A percentile compares a stretch with the other conserved stretches of the same genome.
Evolutionary conservation across 2,888 invertebrate species (phyloP).

Genomic region (Colostygia pectinataria): DNA sequence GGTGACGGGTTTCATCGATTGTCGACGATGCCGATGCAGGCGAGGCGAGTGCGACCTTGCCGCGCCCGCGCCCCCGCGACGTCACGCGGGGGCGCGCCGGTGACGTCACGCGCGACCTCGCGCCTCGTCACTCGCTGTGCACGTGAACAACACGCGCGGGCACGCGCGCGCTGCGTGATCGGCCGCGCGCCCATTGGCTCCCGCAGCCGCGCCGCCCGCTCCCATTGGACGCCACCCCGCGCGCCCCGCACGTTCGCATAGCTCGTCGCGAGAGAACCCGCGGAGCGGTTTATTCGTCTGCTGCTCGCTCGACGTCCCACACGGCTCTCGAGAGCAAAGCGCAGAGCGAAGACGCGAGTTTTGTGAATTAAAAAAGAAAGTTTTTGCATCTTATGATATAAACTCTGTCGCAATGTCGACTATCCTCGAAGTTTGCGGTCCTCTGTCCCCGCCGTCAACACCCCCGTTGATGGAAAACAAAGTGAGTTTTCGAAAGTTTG

Average conservation of each 20-base stretch:
- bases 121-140: slow-evolving; percentile 87
- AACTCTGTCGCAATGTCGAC: slow-evolving; percentile 68
- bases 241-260: slow-evolving; percentile 86
- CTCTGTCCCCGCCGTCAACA: slow-evolving; percentile 88
- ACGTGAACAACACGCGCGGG: slow-evolving; percentile 92
- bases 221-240: slow-evolving; percentile 83
- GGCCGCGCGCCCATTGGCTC: slow-evolving; percentile 82
- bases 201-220: slow-evolving; percentile 87
- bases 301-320: slow-evolving; percentile 66
- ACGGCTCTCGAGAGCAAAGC: slow-evolving; percentile 66
- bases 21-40: slow-evolving; percentile 38
- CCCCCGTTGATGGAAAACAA: slow-evolving; percentile 85
- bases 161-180: slow-evolving; percentile 92
- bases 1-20: slow-evolving; percentile 45
- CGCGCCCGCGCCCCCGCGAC: slow-evolving; percentile 64
- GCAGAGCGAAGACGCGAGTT: slow-evolving; percentile 64
- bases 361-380: slow-evolving; percentile 77
- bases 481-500: slow-evolving; percentile 67
- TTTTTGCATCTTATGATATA: slow-evolving; percentile 68
- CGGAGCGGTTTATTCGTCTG: slow-evolving; percentile 79
- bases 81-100: slow-evolving; percentile 82
- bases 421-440: slow-evolving; percentile 75
- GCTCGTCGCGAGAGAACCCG: slow-evolving; percentile 71
- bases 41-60: slow-evolving; percentile 60
- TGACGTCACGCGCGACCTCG: slow-evolving; percentile 84